Conservation (phyloP, 2,113 vertebrate genomes). For the Xenus cinereus region DNA sequence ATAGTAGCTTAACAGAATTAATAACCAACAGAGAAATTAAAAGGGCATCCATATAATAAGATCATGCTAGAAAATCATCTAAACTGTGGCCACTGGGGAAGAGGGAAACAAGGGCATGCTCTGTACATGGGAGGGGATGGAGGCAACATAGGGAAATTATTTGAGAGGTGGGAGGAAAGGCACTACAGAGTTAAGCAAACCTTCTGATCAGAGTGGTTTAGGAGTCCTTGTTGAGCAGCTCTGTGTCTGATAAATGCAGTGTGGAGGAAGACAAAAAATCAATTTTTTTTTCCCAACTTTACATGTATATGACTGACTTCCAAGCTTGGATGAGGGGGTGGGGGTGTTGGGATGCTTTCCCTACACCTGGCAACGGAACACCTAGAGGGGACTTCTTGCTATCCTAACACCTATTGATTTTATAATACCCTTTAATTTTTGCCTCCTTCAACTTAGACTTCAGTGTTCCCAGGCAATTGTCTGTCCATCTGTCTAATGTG, state of each 20-base stretch:
- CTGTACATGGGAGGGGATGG: background rate
- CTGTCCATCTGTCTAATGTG: background rate
- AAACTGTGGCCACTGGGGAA: background rate
- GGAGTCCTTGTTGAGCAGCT: background rate
- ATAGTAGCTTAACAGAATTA: background rate
- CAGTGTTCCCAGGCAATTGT: background rate
- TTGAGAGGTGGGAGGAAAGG: background rate
- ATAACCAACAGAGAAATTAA: background rate
- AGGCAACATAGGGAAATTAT: background rate
- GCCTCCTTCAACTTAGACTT: background rate
- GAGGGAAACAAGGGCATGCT: accelerated
- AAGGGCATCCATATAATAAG: background rate
- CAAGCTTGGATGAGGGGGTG: background rate
- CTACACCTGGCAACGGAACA: background rate
- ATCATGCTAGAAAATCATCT: background rate
- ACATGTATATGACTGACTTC: background rate
- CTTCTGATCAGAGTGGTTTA: background rate
- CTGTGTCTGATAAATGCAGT: background rate
- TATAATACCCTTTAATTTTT: background rate
- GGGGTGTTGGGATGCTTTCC: background rate
- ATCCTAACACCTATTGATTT: background rate
- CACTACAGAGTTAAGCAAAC: background rate
- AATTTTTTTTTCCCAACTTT: background rate
- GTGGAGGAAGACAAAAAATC: background rate
- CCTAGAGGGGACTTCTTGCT: background rate